These are phyloP conservation scores for Aporophyla lueneburgensis DNA, from an alignment of 2,888 invertebrate species.

Conservation along the genomic window DNA sequence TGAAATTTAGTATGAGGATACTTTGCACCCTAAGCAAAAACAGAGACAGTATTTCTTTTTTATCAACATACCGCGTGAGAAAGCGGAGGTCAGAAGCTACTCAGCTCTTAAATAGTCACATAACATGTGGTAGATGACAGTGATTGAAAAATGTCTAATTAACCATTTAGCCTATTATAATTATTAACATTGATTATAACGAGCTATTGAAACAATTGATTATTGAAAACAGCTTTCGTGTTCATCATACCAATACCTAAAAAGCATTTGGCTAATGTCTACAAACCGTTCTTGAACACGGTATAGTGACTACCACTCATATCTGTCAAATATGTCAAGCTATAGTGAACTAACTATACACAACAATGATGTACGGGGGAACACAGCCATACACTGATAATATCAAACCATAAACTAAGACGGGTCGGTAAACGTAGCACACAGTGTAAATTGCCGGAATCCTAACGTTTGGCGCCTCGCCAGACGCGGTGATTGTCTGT, in stretches of 20 bases:
- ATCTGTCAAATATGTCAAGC: conserved; percentile 11
- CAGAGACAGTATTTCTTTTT: no score
- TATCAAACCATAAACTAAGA: conserved; percentile 33
- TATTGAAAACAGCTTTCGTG: not conserved
- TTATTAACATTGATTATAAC: not conserved
- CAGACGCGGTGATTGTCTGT: conserved; percentile 39
- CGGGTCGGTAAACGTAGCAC: conserved; percentile 21
- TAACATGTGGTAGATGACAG: not conserved
- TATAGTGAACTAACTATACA: not conserved
- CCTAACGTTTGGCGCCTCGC: conserved; percentile 41
- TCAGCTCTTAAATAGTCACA: not conserved
- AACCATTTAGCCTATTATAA: not conserved
- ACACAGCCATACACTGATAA: conserved; percentile 26
- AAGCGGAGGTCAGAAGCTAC: no score
- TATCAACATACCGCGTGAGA: no score
- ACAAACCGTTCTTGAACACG: not conserved
- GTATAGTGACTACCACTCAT: not conserved
- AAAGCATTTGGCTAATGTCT: not conserved
- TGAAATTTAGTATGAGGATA: no score
- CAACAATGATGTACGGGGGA: not conserved
- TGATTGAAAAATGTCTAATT: not conserved
- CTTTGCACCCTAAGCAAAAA: no score
- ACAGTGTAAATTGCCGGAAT: conserved; percentile 42
- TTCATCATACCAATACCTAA: no score
- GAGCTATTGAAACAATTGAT: not conserved